Percentiles rank a stretch among this genome's conserved stretches.
Conservation (phyloP, 2,113 vertebrate species). For the Cariama cristata region DNA sequence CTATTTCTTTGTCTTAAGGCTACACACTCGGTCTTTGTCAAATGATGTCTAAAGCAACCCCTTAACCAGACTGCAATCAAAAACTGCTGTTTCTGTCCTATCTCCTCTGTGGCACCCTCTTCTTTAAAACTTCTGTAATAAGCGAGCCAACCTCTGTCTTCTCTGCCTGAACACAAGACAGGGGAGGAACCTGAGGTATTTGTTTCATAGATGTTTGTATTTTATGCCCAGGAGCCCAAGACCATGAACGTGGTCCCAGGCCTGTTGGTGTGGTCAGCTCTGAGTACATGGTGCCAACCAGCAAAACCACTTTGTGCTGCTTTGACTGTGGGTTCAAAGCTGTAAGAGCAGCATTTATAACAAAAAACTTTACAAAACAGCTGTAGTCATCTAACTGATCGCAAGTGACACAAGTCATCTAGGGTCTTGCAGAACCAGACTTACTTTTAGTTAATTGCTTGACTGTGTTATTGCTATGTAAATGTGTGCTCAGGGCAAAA, state of each 20-base stretch:
- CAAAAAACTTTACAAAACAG: background rate
- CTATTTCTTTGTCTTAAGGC: background rate
- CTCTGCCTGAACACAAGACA: background rate
- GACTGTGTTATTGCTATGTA: background rate
- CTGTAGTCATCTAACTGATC: background rate
- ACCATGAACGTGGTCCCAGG: accelerated
- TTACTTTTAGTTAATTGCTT: background rate
- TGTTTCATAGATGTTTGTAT: background rate
- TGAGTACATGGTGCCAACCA: background rate
- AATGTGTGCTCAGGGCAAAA: background rate
- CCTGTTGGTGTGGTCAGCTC: background rate
- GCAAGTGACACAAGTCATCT: background rate
- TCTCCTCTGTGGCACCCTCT: background rate
- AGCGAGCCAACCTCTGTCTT: background rate
- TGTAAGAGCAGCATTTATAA: background rate
- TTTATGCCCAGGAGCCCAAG: background rate
- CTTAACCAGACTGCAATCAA: background rate
- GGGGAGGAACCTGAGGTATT: background rate
- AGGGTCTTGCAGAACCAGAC: background rate
- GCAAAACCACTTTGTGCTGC: background rate
- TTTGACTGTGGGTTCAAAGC: background rate
- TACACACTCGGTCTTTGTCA: background rate
- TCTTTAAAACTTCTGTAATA: background rate
- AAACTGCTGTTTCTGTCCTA: background rate
- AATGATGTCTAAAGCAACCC: background rate